Evolutionary conservation across 2,113 vertebrate genomes (phyloP), one percentile per base, ranked within the genome.

Genomic region (Rhadina sibilatrix): DNA sequence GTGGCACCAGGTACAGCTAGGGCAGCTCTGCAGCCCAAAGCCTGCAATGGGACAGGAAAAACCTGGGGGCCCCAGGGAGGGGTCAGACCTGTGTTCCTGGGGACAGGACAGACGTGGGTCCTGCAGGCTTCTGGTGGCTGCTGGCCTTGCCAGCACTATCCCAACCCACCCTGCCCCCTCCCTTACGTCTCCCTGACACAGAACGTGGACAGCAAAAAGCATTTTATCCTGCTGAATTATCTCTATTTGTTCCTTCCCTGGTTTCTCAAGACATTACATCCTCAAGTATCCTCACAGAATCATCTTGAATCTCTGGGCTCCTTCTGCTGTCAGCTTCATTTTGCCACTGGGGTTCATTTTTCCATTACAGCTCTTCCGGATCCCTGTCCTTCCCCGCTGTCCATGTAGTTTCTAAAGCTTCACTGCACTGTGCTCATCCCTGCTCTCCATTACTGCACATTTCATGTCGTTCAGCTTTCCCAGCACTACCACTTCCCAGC

Each of bases 81-180:
- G 63, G 22, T 11, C 47, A 69, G 18, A 28, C 11, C 7, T 11
- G 12, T 22, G 33, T 53, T 12, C 11, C 38, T 3, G 3, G 30
- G 53, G 38, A 40, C 47, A 25, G 38, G 38, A n/a, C 78, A 75
- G 37, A 44, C 0, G 0, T 20, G 24, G 14, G 21, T 31, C 40
- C n/a, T 61, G 38, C 14, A 22, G 28, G 53, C 14, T 25, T 46
- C 14, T 4, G 5, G 3, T 2, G 1, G 40, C 50, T 2, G 1
- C 24, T 63, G 17, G 44, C 46, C 25, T 14, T 7, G 30, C 19
- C 35, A 52, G 63, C 12, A 2, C 31, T 44, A 3, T 35, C 72
- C 72, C n/a, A 25, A 28, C 11, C 30, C 1, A 0, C 31, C 17
- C 17, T 37, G 68, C 6, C 17, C 25, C 31, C 1, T 42, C 5